Percentiles rank a stretch among this genome's conserved stretches.
Evolutionary conservation across 2,888 invertebrate species (phyloP).

Genomic region (Oscheius onirici): DNA sequence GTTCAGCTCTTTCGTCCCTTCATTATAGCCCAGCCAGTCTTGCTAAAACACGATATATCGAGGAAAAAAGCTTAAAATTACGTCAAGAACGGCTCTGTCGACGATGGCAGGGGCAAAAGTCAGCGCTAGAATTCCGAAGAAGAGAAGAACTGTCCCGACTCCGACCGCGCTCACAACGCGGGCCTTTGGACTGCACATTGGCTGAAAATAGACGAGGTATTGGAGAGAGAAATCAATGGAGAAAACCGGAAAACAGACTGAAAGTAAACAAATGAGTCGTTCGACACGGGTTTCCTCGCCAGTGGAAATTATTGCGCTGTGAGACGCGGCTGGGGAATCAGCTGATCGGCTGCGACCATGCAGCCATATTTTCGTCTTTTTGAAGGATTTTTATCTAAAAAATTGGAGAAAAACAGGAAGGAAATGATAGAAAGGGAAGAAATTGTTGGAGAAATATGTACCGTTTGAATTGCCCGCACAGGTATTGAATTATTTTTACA

Average conservation of each 20-base stretch:
- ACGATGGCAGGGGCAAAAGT: constrained; percentile 33
- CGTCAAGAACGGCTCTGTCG: constrained; percentile 34
- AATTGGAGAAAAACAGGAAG: too few relatives aligned
- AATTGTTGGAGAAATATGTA: too few relatives aligned
- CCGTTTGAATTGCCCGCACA: too few relatives aligned
- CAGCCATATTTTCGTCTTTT: too few relatives aligned
- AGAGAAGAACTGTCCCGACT: constrained; percentile 28
- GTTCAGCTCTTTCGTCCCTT: constrained; percentile 58
- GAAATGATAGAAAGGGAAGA: too few relatives aligned
- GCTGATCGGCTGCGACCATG: too few relatives aligned
- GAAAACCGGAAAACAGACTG: background rate
- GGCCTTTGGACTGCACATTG: background rate
- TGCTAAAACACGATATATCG: constrained; percentile 42
- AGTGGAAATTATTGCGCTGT: too few relatives aligned
- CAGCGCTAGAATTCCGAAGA: constrained; percentile 34
- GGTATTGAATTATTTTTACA: too few relatives aligned
- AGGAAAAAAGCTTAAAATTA: constrained; percentile 16
- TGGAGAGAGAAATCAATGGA: background rate
- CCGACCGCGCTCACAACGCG: background rate
- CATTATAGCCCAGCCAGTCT: constrained; percentile 59
- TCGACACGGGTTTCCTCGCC: background rate
- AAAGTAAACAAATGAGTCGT: constrained; percentile 6
- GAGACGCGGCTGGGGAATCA: too few relatives aligned
- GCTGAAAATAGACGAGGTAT: background rate
- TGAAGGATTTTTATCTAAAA: too few relatives aligned